These are phyloP conservation scores for Antennarius striatus DNA, from an alignment of 2,113 vertebrate genomes.

Conservation along the genomic window DNA sequence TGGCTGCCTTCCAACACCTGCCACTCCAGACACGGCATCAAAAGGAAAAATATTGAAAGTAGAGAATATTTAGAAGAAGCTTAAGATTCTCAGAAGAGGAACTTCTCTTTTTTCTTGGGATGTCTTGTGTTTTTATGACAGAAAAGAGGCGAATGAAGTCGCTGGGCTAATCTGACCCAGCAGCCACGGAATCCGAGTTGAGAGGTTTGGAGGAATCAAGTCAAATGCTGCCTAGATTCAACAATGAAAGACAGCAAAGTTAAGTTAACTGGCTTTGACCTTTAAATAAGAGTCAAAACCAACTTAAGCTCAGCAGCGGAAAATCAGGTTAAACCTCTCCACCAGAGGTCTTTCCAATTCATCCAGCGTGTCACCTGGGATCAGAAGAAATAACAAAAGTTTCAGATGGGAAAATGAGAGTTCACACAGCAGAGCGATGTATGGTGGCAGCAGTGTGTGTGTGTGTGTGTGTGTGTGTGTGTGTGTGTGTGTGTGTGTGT, in stretches of 20 bases:
- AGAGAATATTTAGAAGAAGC: slow-evolving; percentile 33
- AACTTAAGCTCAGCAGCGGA: slow-evolving; percentile 35
- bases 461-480: neutral
- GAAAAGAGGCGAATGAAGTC: slow-evolving; percentile 2
- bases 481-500: neutral
- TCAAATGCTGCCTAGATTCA: slow-evolving; percentile 6
- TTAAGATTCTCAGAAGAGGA: slow-evolving; percentile 36
- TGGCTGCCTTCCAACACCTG: slow-evolving; percentile 50
- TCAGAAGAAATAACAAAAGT: slow-evolving; percentile 58
- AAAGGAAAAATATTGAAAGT: slow-evolving; percentile 13
- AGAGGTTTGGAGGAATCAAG: slow-evolving; percentile 21
- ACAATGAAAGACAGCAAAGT: slow-evolving; percentile 11
- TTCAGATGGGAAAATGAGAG: slow-evolving; percentile 57
- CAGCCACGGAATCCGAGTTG: slow-evolving; percentile 21
- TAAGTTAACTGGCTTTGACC: slow-evolving; percentile 51
- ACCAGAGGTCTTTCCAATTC: slow-evolving; percentile 37
- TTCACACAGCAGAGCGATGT: slow-evolving; percentile 39
- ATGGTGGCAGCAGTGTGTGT: slow-evolving; percentile 27
- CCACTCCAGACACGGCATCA: slow-evolving; percentile 27
- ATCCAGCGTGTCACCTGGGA: slow-evolving; percentile 45
- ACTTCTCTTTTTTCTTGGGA: slow-evolving; percentile 27
- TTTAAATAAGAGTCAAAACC: slow-evolving; percentile 33
- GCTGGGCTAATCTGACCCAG: slow-evolving; percentile 23
- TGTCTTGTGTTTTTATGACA: slow-evolving; percentile 47
- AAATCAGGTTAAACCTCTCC: slow-evolving; percentile 47